A percentile compares a stretch with the other conserved stretches of the same genome.
phyloP scores from a whole-genome alignment of 2,888 invertebrate species.

The Nudaria mundana region DNA sequence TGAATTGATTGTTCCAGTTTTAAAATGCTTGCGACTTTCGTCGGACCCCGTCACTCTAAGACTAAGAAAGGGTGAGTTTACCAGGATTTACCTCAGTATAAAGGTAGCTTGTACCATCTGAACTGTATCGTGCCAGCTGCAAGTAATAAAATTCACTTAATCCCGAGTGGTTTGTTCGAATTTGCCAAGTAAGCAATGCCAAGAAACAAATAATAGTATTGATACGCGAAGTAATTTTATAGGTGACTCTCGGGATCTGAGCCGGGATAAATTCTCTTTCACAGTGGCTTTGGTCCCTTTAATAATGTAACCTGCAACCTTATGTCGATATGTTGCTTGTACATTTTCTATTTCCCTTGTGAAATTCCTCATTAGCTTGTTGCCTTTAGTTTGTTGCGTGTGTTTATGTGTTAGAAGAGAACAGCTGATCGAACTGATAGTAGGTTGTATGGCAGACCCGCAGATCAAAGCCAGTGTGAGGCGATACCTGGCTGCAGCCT shows the following conservation, averaged over 20 bases:
- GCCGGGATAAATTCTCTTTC: conserved; percentile 48
- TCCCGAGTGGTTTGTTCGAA: conserved; percentile 57
- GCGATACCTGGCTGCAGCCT: conserved; percentile 84
- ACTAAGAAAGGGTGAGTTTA: conserved; percentile 91
- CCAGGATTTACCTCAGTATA: conserved; percentile 27
- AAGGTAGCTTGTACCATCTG: conserved; percentile 29
- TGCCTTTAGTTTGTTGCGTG: conserved; percentile 19
- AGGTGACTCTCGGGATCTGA: conserved; percentile 59
- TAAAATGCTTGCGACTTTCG: conserved; percentile 96
- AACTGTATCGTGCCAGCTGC: conserved; percentile 46
- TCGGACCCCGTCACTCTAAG: conserved; percentile 94
- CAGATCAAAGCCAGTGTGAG: conserved; percentile 91
- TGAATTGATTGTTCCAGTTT: conserved; percentile 85
- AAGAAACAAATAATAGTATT: conserved; percentile 60
- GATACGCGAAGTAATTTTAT: conserved; percentile 59
- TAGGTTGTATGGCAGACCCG: conserved; percentile 84
- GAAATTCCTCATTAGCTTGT: conserved; percentile 12
- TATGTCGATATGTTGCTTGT: conserved; percentile 13
- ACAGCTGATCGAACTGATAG: conserved; percentile 27
- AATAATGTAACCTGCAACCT: conserved; percentile 45
- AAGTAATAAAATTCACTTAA: conserved; percentile 60
- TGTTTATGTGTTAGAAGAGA: conserved; percentile 25
- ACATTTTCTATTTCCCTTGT: conserved; percentile 15
- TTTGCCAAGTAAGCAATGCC: conserved; percentile 58
- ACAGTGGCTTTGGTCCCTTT: conserved; percentile 55